Evolutionary conservation across 2,888 invertebrate genomes (phyloP).

Genomic region (Arrhopalites spinosus): DNA sequence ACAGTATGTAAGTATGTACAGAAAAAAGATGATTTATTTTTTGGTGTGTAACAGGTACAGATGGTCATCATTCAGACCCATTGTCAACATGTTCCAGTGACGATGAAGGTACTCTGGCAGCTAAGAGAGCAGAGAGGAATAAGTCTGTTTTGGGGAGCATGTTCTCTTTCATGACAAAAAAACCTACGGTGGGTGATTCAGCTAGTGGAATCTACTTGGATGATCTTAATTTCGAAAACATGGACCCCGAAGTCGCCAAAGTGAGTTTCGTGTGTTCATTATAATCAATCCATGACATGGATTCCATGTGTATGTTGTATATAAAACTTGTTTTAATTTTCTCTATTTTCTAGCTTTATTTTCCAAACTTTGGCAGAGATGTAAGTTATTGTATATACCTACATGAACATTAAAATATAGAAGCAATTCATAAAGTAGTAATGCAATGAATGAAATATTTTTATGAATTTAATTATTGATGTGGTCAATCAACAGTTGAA

Average conservation of each 20-base stretch:
- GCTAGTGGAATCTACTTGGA: slow-evolving; percentile 84
- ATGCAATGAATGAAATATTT: not conserved
- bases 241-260: too few species aligned
- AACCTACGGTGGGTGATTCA: slow-evolving; percentile 61
- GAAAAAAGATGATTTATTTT: too few species aligned
- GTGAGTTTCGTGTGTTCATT: too few species aligned
- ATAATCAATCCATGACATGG: too few species aligned
- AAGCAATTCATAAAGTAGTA: not conserved
- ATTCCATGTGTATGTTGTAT: too few species aligned
- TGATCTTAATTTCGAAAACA: slow-evolving; percentile 83
- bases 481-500: not conserved
- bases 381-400: too few species aligned
- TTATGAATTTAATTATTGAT: not conserved
- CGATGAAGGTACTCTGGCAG: slow-evolving; percentile 60
- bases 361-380: slow-evolving; percentile 63
- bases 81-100: slow-evolving; percentile 58
- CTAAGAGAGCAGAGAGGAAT: slow-evolving; percentile 36
- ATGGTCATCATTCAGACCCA: slow-evolving; percentile 52
- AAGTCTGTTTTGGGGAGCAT: slow-evolving; percentile 83
- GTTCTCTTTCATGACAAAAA: slow-evolving; percentile 82
- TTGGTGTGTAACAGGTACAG: too few species aligned
- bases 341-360: too few species aligned
- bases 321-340: too few species aligned
- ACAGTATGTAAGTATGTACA: too few species aligned
- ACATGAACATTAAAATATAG: not conserved